phyloP scores from a whole-genome alignment of 2,888 invertebrate species.

The Cosmopolites sordidus region DNA sequence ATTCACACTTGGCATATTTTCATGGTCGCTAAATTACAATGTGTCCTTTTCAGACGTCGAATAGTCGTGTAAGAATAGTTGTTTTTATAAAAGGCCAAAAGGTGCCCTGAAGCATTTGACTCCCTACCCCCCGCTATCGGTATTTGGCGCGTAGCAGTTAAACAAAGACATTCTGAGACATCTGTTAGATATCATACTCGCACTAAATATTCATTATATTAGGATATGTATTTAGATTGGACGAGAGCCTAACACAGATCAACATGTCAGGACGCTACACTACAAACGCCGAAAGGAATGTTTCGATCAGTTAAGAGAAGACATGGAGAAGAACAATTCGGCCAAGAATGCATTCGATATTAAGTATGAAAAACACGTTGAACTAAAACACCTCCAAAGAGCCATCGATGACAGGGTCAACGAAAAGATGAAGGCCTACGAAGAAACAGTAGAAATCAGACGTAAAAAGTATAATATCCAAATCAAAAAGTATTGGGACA shows the following conservation, averaged over 20 bases:
- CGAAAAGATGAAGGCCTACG: constrained; percentile 38
- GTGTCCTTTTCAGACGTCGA: too few species aligned
- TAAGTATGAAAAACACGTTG: constrained; percentile 38
- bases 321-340: constrained; percentile 16
- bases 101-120: too few species aligned
- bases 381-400: constrained; percentile 33
- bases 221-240: constrained; percentile 26
- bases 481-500: too few species aligned
- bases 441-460: constrained; percentile 33
- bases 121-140: too few species aligned
- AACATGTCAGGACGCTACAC: constrained; percentile 33
- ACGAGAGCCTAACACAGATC: constrained; percentile 37
- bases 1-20: too few species aligned
- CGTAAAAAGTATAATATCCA: constrained; percentile 13
- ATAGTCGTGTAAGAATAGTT: too few species aligned
- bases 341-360: constrained; percentile 28
- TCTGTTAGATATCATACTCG: too few species aligned
- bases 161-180: too few species aligned
- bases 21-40: too few species aligned
- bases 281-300: constrained; percentile 35
- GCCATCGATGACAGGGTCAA: constrained; percentile 38
- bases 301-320: constrained; percentile 9
- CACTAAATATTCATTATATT: too few species aligned
- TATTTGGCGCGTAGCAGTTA: too few species aligned
- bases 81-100: too few species aligned